Percentiles rank a stretch among this genome's conserved stretches.
Evolutionary conservation across 2,797 vertebrate species (phyloP).

Genomic region (Etheostoma perlongum): DNA sequence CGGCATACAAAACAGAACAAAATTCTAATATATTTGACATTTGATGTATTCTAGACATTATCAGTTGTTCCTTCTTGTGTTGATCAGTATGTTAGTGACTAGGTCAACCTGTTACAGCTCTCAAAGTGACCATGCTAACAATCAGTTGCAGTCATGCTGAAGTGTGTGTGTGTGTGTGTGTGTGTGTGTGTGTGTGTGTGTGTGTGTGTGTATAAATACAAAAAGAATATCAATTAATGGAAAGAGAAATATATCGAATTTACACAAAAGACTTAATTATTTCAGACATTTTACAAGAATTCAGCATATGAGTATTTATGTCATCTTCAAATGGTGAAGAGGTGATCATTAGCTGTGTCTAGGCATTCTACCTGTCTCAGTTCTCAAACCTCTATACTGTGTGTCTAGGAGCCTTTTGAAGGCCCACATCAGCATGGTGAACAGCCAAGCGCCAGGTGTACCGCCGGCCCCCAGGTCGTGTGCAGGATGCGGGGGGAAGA

Average conservation of each 20-base stretch:
- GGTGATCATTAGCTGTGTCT: neutral
- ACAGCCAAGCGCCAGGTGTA: constrained; percentile 80
- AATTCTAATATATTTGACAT: rapidly evolving
- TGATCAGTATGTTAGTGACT: neutral
- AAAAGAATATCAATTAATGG: neutral
- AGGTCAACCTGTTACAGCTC: constrained; percentile 24
- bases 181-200: constrained; percentile 6
- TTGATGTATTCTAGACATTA: neutral
- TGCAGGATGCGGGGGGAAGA: constrained; percentile 86
- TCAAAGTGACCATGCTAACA: constrained; percentile 3
- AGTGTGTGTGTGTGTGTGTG: neutral
- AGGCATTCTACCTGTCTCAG: neutral
- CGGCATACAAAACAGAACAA: too few species aligned
- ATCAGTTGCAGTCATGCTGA: neutral
- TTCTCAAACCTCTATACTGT: neutral
- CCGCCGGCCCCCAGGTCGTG: constrained; percentile 80
- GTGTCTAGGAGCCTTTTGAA: constrained; percentile 43
- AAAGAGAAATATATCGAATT: neutral
- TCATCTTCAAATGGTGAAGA: neutral
- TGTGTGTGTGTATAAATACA: neutral
- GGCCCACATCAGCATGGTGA: constrained; percentile 81
- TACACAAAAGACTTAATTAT: neutral
- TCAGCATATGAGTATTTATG: neutral
- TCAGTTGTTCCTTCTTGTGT: neutral
- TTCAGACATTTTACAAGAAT: neutral